Percentiles rank a stretch among this genome's conserved stretches.
phyloP scores from a whole-genome alignment of 1,140 invertebrate genomes.

The Delia radicum region DNA sequence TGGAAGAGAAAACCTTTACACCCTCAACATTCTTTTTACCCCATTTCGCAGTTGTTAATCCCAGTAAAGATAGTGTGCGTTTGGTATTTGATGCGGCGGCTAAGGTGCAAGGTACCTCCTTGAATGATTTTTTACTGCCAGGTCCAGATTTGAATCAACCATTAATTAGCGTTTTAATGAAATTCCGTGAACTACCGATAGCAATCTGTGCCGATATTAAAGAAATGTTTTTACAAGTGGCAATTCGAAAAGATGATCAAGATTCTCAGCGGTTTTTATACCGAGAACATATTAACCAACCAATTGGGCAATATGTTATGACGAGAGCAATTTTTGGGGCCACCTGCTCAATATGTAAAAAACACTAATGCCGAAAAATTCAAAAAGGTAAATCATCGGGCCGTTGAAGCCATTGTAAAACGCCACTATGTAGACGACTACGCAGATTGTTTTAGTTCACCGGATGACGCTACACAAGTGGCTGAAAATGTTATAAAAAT shows the following conservation, averaged over 20 bases:
- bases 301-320: slow-evolving; percentile 36
- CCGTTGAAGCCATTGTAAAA: neutral
- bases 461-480: neutral
- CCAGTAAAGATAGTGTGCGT: neutral
- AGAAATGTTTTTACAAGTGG: slow-evolving; percentile 30
- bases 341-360: slow-evolving; percentile 17
- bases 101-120: neutral
- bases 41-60: neutral
- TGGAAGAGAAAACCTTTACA: neutral
- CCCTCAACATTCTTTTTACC: neutral
- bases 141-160: neutral
- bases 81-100: neutral
- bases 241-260: slow-evolving; percentile 36
- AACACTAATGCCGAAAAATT: slow-evolving; percentile 35
- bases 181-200: neutral
- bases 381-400: neutral
- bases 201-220: slow-evolving; percentile 1
- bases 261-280: slow-evolving; percentile 39
- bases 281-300: slow-evolving; percentile 19
- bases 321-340: slow-evolving; percentile 44
- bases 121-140: too few relatives aligned
- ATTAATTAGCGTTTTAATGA: neutral
- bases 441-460: neutral
- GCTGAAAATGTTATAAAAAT: neutral
- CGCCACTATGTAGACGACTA: neutral